A percentile compares a stretch with the other conserved stretches of the same genome.
Conservation (phyloP, 2,113 vertebrate species). For the Notarius quadriscutis region DNA sequence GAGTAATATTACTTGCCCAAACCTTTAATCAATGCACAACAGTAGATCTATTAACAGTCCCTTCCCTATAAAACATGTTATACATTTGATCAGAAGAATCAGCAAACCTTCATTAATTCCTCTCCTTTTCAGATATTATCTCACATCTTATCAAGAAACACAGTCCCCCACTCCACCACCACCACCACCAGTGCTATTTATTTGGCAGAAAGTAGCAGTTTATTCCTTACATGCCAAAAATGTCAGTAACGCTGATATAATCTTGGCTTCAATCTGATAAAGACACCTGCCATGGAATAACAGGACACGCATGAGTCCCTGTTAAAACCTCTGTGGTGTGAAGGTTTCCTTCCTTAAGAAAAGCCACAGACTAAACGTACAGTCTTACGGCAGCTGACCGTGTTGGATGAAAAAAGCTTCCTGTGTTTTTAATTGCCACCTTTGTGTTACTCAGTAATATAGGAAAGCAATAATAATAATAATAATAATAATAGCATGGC, state of each 20-base stretch:
- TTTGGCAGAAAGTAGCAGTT: constrained; percentile 62
- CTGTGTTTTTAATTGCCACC: constrained; percentile 1
- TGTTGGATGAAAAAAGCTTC: constrained; percentile 56
- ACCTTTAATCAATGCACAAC: background rate
- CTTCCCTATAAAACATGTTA: background rate
- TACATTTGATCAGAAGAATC: constrained; percentile 4
- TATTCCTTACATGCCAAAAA: constrained; percentile 67
- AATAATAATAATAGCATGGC: background rate
- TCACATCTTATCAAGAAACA: background rate
- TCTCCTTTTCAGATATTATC: constrained; percentile 11
- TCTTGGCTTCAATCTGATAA: constrained; percentile 65
- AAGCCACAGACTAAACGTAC: constrained; percentile 52
- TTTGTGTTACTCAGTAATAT: background rate
- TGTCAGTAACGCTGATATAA: constrained; percentile 68
- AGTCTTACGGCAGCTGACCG: constrained; percentile 50
- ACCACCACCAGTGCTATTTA: constrained; percentile 50
- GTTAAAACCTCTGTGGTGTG: constrained; percentile 57
- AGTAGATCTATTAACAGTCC: background rate
- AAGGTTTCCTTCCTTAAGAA: constrained; percentile 60
- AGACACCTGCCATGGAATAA: constrained; percentile 67
- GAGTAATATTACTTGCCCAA: background rate
- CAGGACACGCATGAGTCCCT: constrained; percentile 59
- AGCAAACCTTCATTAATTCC: background rate
- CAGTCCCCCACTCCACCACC: background rate
- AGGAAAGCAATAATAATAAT: constrained; percentile 11